phyloP scores from a whole-genome alignment of 2,797 vertebrate genomes.

The Sebastes steindachneri region DNA sequence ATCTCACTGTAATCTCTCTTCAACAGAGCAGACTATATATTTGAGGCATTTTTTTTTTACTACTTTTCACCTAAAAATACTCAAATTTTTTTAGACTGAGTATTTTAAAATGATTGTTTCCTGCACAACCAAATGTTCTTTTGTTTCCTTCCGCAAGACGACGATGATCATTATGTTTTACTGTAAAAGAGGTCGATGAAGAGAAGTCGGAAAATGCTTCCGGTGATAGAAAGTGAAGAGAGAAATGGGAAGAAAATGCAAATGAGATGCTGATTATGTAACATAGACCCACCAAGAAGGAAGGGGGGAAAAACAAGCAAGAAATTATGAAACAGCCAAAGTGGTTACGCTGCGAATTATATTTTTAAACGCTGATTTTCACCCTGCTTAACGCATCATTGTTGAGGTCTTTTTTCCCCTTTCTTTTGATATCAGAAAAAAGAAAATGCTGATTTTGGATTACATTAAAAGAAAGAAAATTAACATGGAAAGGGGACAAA shows the following conservation, averaged over 20 bases:
- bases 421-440: background rate
- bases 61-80: background rate
- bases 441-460: background rate
- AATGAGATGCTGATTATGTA: constrained; percentile 62
- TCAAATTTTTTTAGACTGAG: background rate
- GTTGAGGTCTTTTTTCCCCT: background rate
- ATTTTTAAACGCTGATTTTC: background rate
- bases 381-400: background rate
- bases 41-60: background rate
- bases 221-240: constrained; percentile 35
- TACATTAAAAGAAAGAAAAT: background rate
- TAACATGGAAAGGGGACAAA: background rate
- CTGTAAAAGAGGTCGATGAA: constrained; percentile 40
- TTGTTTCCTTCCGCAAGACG: background rate
- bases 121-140: background rate
- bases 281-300: constrained; percentile 4
- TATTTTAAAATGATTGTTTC: background rate
- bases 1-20: background rate
- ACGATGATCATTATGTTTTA: constrained; percentile 18
- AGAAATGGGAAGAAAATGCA: constrained; percentile 47
- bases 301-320: background rate
- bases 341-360: background rate
- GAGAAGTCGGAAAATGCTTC: constrained; percentile 31
- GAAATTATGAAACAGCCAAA: constrained; percentile 22
- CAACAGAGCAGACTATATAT: background rate